Evolutionary conservation across 2,797 vertebrate species (phyloP).

Genomic region (Gephyroberyx darwinii): DNA sequence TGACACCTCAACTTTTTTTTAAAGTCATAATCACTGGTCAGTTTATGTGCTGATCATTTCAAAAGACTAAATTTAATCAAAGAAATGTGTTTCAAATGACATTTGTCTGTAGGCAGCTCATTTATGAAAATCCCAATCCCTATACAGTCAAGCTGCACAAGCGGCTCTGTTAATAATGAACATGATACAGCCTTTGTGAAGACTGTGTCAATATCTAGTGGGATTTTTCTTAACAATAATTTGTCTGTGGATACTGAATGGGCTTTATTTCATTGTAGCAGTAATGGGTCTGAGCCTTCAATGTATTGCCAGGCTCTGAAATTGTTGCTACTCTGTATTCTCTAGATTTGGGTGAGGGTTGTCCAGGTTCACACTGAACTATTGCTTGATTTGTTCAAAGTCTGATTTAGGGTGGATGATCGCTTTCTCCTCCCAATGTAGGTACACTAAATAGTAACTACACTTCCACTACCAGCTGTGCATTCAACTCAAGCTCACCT

Average conservation of each 20-base stretch:
- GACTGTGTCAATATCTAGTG: background rate
- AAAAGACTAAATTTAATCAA: background rate
- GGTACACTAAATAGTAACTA: background rate
- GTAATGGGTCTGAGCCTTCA: too few relatives aligned
- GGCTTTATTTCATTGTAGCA: too few relatives aligned
- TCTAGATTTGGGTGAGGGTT: background rate
- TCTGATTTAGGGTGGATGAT: background rate
- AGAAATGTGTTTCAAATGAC: background rate
- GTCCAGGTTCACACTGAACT: too few relatives aligned
- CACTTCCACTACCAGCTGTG: constrained; percentile 19
- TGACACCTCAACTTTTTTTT: background rate
- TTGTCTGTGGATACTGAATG: background rate
- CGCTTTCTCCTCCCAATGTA: background rate
- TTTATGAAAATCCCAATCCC: too few relatives aligned
- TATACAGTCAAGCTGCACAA: too few relatives aligned
- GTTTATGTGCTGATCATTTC: background rate
- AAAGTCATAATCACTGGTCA: background rate
- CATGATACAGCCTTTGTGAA: background rate
- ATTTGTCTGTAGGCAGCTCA: background rate
- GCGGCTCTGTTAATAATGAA: too few relatives aligned
- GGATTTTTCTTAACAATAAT: background rate
- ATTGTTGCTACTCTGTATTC: background rate
- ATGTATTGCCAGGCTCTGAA: background rate
- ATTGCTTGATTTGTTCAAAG: background rate
- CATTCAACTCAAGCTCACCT: constrained; percentile 12